Evolutionary conservation across 2,113 vertebrate genomes (phyloP), one percentile per base, ranked within the genome.

Genomic region (Anoplopoma fimbria): DNA sequence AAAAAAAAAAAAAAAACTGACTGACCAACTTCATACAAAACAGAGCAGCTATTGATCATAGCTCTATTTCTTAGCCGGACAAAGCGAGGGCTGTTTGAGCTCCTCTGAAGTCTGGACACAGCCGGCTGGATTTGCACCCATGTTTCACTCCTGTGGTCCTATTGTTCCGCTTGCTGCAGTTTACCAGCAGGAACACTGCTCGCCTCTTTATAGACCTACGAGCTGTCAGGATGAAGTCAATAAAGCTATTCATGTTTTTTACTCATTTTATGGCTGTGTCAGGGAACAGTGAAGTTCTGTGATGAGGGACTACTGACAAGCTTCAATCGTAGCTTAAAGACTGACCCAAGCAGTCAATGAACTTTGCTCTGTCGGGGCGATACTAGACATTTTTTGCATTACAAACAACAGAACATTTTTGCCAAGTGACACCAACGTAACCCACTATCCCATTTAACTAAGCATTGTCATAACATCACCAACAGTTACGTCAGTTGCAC

Each of bases 41-140:
- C 94, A 95, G 88, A 92, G 91, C 82, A 34, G 87, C 93, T 93
- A 95, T 94, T 95, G 93, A 95, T 95, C 93, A 91, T 89, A 33
- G 82, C 85, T 85, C 84, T 38, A 25, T 89, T 87, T 86, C 91
- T 90, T 85, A 83, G 88, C 83, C 1, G 87, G 89, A 95, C 92
- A 91, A 91, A 92, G 92, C 89, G 88, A 86, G 82, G 83, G 90
- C 84, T 93, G 93, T 94, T 91, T 90, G 75, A 80, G 87, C 86
- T 79, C 33, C 82, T 89, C 84, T 93, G 91, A 92, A 94, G 91
- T 94, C 88, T 77, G 83, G 91, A 93, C 89, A 81, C 90, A 90
- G 90, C 82, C 83, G 67, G 84, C 77, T 86, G 88, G 84, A 89
- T 93, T 89, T 90, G 87, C 89, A 87, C 86, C 89, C 89, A 91